These are phyloP conservation scores for Heliconius hermathena DNA, from an alignment of 1,140 invertebrate species.

Conservation along the genomic window DNA sequence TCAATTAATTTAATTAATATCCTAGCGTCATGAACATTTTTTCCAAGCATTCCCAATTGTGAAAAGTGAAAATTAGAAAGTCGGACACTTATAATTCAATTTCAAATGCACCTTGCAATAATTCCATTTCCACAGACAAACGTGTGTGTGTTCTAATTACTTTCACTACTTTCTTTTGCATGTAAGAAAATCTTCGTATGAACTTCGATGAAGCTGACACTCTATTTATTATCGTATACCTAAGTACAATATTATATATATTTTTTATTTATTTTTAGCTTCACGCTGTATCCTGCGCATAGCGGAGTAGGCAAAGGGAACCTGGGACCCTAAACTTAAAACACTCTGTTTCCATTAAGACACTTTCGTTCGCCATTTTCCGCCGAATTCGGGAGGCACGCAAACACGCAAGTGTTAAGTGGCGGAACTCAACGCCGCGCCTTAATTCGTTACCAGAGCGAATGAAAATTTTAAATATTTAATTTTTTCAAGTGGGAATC, in stretches of 20 bases:
- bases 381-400: no score
- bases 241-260: background rate
- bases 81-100: conserved; percentile 51
- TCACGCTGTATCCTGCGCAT: no score
- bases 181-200: conserved; percentile 47
- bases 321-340: no score
- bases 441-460: no score
- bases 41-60: conserved; percentile 28
- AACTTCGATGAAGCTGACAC: conserved; percentile 31
- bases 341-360: no score
- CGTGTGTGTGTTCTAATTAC: conserved; percentile 51
- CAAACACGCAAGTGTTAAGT: no score
- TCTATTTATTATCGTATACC: conserved; percentile 20
- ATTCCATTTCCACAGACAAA: conserved; percentile 54
- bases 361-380: no score
- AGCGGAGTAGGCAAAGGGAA: no score
- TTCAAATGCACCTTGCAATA: conserved; percentile 60
- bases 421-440: no score
- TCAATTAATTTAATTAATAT: conserved; percentile 4
- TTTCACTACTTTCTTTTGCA: conserved; percentile 61
- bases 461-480: no score
- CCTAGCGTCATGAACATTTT: conserved; percentile 13
- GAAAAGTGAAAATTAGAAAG: conserved; percentile 60
- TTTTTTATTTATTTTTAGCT: no score
- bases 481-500: no score